Percentiles rank a stretch among this genome's conserved stretches.
Evolutionary conservation across 92 coral and sea anemone genomes (phyloP).

Genomic region (Porites evermanni): DNA sequence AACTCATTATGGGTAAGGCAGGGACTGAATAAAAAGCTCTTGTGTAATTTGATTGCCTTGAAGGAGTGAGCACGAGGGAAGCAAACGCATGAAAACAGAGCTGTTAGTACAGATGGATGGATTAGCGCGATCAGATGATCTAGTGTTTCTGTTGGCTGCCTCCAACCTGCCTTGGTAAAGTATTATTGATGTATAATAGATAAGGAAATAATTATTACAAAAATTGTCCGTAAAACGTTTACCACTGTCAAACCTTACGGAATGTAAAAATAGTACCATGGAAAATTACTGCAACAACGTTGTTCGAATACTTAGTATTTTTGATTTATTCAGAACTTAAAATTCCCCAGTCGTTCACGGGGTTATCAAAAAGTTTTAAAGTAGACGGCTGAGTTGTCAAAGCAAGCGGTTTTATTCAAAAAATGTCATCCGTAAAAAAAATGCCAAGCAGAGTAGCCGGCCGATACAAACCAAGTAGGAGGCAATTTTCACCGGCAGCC

Average conservation of each 20-base stretch:
- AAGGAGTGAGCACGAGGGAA: constrained; percentile 93
- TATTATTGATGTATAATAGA: not conserved
- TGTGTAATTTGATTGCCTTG: not conserved
- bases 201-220: too few relatives aligned
- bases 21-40: not conserved
- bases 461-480: too few relatives aligned
- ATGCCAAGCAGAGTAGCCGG: too few relatives aligned
- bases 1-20: too few relatives aligned
- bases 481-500: too few relatives aligned
- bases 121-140: constrained; percentile 93
- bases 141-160: constrained; percentile 96
- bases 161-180: constrained; percentile 95
- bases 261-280: too few relatives aligned
- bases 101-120: constrained; percentile 98
- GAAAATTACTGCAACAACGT: not conserved
- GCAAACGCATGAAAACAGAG: constrained; percentile 97
- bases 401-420: too few relatives aligned
- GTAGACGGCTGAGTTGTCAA: too few relatives aligned
- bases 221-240: too few relatives aligned
- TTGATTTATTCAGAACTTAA: not conserved
- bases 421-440: too few relatives aligned
- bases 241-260: not conserved
- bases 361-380: too few relatives aligned
- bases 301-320: not conserved
- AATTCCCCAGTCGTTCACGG: too few relatives aligned